Percentiles rank a stretch among this genome's conserved stretches.
phyloP scores from a whole-genome alignment of 2,888 invertebrate genomes.

The Amaurobius ferox region DNA sequence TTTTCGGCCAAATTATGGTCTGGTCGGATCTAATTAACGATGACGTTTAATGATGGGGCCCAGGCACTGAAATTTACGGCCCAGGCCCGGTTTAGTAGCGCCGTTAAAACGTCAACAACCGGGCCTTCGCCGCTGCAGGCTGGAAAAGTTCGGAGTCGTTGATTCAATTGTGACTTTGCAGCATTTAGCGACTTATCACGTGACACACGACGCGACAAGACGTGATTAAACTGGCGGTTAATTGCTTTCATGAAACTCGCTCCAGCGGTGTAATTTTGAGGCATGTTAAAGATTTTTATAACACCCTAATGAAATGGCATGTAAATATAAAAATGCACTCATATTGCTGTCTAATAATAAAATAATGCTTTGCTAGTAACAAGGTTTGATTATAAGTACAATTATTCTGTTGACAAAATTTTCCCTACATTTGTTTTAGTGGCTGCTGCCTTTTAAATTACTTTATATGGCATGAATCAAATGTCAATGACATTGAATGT shows the following conservation, averaged over 20 bases:
- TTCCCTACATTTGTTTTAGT: no score
- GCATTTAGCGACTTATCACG: neutral
- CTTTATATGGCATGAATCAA: no score
- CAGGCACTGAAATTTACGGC: slow-evolving; percentile 49
- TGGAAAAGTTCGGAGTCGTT: neutral
- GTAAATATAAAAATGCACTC: no score
- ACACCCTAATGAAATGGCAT: no score
- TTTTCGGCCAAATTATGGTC: slow-evolving; percentile 49
- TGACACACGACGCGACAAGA: neutral
- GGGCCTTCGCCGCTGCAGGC: neutral
- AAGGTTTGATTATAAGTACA: no score
- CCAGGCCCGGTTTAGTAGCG: slow-evolving; percentile 47
- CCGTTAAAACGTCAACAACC: slow-evolving; percentile 44
- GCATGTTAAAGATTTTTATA: no score
- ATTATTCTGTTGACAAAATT: no score
- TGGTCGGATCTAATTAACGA: slow-evolving; percentile 62
- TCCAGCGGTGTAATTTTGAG: neutral
- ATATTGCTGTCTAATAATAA: no score
- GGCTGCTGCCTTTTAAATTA: no score
- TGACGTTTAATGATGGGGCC: slow-evolving; percentile 55
- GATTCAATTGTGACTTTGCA: neutral
- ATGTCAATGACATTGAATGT: no score
- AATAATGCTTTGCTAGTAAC: no score
- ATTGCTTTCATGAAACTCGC: neutral
- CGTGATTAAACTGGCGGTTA: neutral